Base-by-base conservation (phyloP, 2,113 vertebrate genomes). In the Cyanoderma ruficeps region DNA sequence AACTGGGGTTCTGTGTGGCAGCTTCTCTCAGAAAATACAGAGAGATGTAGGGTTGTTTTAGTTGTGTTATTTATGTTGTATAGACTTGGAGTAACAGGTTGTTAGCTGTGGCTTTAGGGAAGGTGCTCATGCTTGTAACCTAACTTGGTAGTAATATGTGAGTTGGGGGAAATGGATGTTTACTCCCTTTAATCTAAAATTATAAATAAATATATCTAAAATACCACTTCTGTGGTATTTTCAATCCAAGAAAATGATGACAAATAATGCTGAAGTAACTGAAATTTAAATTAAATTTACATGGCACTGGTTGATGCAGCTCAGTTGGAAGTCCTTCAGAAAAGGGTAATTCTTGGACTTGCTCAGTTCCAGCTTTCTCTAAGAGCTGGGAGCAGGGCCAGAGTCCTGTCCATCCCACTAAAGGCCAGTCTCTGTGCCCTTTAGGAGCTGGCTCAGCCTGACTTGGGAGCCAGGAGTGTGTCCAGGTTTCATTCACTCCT, bases 41-140 rank as follows among this genome's bases (percentile, higher is more conserved):
- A 47, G n/a, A 7, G 15, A 4, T 10, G 2, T 10, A 2, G 4
- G 3, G 1, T 5, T n/a, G 30, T 23, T 71, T 50, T 22, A 7
- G 5, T 28, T 70, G 31, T 64, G 33, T 71, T 80, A 3, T 13
- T 19, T 27, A 4, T 86, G 39, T 67, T 83, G 7, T 14, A 2
- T 10, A 21, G 17, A 30, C 4, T 80, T 70, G 24, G 67, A 79
- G 33, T 79, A 50, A 28, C 52, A 55, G 23, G 4, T 46, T 56
- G n/a, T 50, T 88, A 56, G 33, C 53, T 18, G 21, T 60, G 72
- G 11, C 67, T 60, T 72, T 21, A 33, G 30, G 64, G 49, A 56
- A 13, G 15, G 8, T 44, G 12, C 41, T 53, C 0, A 1, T 31
- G 21, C 18, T 44, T 49, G 30, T 37, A 16, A 61, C 37, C 30